A percentile compares a stretch with the other conserved stretches of the same genome.
Conservation (phyloP, 2,888 invertebrate genomes). For the Agrenia bidenticulata region DNA sequence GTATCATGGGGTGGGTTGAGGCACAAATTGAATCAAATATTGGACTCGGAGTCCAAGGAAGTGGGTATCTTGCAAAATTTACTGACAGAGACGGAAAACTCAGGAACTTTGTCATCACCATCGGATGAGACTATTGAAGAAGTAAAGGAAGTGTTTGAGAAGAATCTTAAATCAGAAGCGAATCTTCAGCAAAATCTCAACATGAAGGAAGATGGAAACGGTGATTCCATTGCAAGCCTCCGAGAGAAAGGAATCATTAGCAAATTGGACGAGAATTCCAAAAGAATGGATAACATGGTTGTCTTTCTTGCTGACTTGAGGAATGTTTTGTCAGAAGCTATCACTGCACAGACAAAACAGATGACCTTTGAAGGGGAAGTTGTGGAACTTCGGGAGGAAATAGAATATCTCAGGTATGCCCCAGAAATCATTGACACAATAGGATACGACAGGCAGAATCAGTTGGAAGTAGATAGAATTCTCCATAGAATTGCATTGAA, state of each 20-base stretch:
- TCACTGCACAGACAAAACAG: constrained; percentile 42
- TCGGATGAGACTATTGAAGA: background rate
- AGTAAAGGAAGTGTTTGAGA: background rate
- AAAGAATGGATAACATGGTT: constrained; percentile 49
- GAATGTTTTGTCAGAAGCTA: constrained; percentile 43
- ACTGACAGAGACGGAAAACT: constrained; percentile 23
- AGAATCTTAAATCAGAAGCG: background rate
- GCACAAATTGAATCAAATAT: constrained; percentile 45
- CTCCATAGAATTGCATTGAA: too few relatives aligned
- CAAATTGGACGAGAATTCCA: constrained; percentile 47
- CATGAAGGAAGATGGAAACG: background rate
- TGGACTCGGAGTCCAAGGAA: constrained; percentile 44
- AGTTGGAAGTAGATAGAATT: too few relatives aligned
- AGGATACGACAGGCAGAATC: too few relatives aligned
- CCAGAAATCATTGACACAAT: too few relatives aligned
- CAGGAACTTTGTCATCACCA: background rate
- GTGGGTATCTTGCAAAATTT: constrained; percentile 39
- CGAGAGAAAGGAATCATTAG: constrained; percentile 35
- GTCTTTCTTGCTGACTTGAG: constrained; percentile 46
- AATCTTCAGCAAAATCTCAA: background rate
- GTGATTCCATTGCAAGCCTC: constrained; percentile 21
- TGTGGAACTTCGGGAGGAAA: constrained; percentile 49
- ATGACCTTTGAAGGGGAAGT: constrained; percentile 44
- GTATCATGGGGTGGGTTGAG: constrained; percentile 5
- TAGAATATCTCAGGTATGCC: constrained; percentile 47